phyloP scores from a whole-genome alignment of 92 coral and sea anemone species.

The Siderastrea radians region DNA sequence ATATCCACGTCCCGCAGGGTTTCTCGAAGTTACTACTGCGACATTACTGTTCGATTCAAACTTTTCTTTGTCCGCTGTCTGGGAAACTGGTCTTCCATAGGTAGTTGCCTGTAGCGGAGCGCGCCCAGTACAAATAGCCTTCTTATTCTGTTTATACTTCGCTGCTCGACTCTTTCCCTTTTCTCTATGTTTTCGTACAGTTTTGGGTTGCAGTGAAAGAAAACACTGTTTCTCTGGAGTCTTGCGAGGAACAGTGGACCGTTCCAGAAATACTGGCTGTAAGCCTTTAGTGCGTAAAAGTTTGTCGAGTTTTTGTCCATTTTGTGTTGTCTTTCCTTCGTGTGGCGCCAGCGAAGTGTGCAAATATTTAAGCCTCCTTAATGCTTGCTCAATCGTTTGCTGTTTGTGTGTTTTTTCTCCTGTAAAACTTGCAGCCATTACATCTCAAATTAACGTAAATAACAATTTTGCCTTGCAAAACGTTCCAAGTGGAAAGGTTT shows the following conservation, averaged over 20 bases:
- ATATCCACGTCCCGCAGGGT: background rate
- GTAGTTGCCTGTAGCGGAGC: conserved; percentile 47
- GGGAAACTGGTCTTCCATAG: background rate
- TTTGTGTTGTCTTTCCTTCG: background rate
- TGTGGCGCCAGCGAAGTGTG: conserved; percentile 79
- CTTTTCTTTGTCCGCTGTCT: background rate
- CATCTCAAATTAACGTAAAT: background rate
- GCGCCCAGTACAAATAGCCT: conserved; percentile 53
- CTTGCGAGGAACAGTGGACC: background rate
- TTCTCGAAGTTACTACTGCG: background rate
- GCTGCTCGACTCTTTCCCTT: conserved; percentile 1
- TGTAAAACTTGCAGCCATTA: conserved; percentile 25
- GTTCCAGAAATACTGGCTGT: conserved; percentile 3
- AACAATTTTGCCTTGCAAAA: too few species aligned
- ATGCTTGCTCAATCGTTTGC: conserved; percentile 72
- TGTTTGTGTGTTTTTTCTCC: conserved; percentile 47
- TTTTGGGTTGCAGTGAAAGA: conserved; percentile 68
- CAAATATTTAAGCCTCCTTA: conserved; percentile 82
- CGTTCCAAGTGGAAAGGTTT: background rate
- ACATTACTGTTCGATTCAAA: background rate
- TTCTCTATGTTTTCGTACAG: conserved; percentile 26
- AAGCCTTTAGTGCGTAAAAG: conserved; percentile 2
- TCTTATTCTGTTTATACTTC: conserved; percentile 32
- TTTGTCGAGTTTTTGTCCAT: background rate
- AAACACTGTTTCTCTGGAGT: conserved; percentile 40